Evolutionary conservation across 2,888 invertebrate genomes (phyloP).

Genomic region (Calliopum simillimum): DNA sequence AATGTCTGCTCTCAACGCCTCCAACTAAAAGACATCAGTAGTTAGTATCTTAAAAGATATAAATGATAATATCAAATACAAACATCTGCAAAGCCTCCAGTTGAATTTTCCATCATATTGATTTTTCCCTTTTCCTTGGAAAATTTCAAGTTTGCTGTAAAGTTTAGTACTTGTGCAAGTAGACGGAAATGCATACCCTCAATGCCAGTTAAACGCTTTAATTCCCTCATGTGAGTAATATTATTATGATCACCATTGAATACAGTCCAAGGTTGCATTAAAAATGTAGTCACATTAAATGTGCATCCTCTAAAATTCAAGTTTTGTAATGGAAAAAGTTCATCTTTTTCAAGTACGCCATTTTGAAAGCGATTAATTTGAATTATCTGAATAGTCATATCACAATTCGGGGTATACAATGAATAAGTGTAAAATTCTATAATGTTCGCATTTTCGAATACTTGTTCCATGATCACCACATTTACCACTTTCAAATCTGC

Average conservation of each 20-base stretch:
- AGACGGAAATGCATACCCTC: slow-evolving; percentile 53
- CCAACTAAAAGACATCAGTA: slow-evolving; percentile 46
- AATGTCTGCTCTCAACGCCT: slow-evolving; percentile 47
- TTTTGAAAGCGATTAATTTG: slow-evolving; percentile 46
- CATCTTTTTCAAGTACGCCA: slow-evolving; percentile 28
- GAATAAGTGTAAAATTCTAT: slow-evolving; percentile 22
- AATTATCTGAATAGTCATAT: slow-evolving; percentile 34
- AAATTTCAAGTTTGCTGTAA: slow-evolving; percentile 48
- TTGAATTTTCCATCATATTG: slow-evolving; percentile 40
- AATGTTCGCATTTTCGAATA: background rate
- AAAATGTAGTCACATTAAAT: slow-evolving; percentile 48
- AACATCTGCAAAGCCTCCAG: slow-evolving; percentile 51
- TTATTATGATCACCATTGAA: slow-evolving; percentile 50
- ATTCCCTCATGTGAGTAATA: slow-evolving; percentile 38
- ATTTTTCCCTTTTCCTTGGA: slow-evolving; percentile 44
- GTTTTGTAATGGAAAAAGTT: slow-evolving; percentile 47
- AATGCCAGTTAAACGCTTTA: slow-evolving; percentile 49
- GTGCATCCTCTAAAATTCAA: slow-evolving; percentile 47
- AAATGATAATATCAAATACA: slow-evolving; percentile 2
- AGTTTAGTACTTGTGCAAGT: slow-evolving; percentile 48
- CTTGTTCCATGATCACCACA: slow-evolving; percentile 16
- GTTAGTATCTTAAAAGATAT: no score
- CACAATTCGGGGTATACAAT: slow-evolving; percentile 23
- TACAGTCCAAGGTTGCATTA: slow-evolving; percentile 46
- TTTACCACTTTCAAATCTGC: slow-evolving; percentile 12